Conservation (phyloP, 2,888 invertebrate genomes). For the Xanthorhoe designata region DNA sequence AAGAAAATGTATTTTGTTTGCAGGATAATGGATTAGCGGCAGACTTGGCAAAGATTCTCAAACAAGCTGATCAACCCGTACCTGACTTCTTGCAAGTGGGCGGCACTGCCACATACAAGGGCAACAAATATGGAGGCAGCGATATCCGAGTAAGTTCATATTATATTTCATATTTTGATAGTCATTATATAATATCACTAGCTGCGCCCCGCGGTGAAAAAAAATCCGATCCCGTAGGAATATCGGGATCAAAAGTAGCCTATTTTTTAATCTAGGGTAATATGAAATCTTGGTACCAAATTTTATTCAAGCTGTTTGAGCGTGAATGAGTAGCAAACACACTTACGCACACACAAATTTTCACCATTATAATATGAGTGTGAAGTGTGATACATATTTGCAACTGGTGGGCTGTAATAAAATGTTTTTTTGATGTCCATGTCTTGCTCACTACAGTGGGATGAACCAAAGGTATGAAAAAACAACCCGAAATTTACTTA, state of each 20-base stretch:
- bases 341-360: no score
- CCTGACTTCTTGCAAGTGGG: slow-evolving; percentile 90
- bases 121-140: slow-evolving; percentile 88
- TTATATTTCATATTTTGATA: neutral
- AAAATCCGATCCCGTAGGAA: no score
- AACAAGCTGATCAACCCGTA: slow-evolving; percentile 91
- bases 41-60: slow-evolving; percentile 90
- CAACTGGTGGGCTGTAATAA: neutral
- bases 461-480: slow-evolving; percentile 20
- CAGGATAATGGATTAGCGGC: slow-evolving; percentile 86
- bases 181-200: no score
- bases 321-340: no score
- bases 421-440: slow-evolving; percentile 10
- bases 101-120: slow-evolving; percentile 77
- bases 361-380: no score
- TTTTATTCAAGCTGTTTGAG: no score
- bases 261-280: no score
- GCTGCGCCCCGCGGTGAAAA: no score
- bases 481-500: neutral
- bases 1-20: neutral
- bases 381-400: no score
- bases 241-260: no score
- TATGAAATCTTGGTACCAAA: no score
- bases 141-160: slow-evolving; percentile 87
- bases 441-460: slow-evolving; percentile 22